These are phyloP conservation scores for Thamnophis elegans DNA, from an alignment of 2,797 vertebrate species.

Conservation along the genomic window DNA sequence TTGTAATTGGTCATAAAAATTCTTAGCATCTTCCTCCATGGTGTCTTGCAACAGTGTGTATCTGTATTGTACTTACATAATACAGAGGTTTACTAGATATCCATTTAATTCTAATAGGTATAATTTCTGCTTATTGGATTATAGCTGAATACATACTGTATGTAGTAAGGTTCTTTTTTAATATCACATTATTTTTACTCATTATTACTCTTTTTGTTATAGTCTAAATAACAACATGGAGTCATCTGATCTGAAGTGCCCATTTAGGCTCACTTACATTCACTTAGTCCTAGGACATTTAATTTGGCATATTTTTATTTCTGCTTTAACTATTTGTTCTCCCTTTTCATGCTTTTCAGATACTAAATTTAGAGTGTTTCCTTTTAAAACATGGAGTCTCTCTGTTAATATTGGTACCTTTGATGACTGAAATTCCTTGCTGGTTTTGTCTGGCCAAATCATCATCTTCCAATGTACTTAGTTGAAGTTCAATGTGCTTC, in stretches of 20 bases:
- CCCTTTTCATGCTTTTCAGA: not conserved
- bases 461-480: not conserved
- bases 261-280: not conserved
- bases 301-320: not conserved
- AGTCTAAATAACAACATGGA: not conserved
- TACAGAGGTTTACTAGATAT: not conserved
- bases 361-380: not conserved
- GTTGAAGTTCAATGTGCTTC: not conserved
- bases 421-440: not conserved
- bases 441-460: not conserved
- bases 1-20: not conserved
- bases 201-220: not conserved
- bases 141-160: not conserved
- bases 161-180: not conserved
- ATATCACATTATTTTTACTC: not conserved
- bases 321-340: not conserved
- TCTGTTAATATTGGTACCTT: not conserved
- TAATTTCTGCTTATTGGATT: not conserved
- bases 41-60: not conserved
- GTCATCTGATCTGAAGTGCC: not conserved
- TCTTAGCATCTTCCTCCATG: not conserved
- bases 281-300: not conserved
- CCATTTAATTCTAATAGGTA: not conserved
- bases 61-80: not conserved
- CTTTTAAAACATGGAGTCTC: not conserved